Base-by-base conservation (phyloP, 1,140 invertebrate genomes). In the Drosophila sulfurigaster region DNA sequence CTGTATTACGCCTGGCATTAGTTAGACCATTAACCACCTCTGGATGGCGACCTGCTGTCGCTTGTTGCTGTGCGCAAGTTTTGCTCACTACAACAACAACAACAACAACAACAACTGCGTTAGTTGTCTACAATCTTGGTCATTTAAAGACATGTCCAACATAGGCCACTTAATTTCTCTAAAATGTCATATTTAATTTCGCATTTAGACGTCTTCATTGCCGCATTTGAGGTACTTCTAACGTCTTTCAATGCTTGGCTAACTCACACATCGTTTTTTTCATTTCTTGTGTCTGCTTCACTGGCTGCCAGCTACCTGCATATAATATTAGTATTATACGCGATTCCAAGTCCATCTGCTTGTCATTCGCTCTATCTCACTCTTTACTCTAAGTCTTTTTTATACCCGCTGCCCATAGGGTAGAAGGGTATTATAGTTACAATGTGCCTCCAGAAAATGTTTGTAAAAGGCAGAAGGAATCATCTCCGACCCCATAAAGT, bases 101-200 rank as follows among this genome's bases (percentile, higher is more conserved):
- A 25, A 25, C 20, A 25, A 25, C 0, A 25, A 25, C 20, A 25
- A 25, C 57, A 38, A 58, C 2, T 35, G 45, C 35, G 56, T 70
- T 13, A n/a, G 46, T 69, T 59, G 65, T 70, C 67, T 70, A 20
- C 65, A 20, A 68, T 68, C 48, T 70, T 71, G 49, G 68, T 51
- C 49, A 80, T 80, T 80, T 74, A 72, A 83, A 83, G 69, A 46
- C 79, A 68, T 79, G 82, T 79, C 82, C 69, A 60, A 72, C 70
- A 71, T 67, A 65, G 52, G 43, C 41, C 67, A 65, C 70, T 70
- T 87, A 86, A 87, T 86, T 87, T 82, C 72, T 74, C 78, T 82
- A 87, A 87, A 86, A 78, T 87, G 72, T 75, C 79, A 79, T 86
- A 86, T 77, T 86, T 87, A 87, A 82, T 87, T 86, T 87, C 82